Evolutionary conservation across 2,888 invertebrate species (phyloP), one percentile per base, ranked within the genome.

Genomic region (Eustalomyia histrio): DNA sequence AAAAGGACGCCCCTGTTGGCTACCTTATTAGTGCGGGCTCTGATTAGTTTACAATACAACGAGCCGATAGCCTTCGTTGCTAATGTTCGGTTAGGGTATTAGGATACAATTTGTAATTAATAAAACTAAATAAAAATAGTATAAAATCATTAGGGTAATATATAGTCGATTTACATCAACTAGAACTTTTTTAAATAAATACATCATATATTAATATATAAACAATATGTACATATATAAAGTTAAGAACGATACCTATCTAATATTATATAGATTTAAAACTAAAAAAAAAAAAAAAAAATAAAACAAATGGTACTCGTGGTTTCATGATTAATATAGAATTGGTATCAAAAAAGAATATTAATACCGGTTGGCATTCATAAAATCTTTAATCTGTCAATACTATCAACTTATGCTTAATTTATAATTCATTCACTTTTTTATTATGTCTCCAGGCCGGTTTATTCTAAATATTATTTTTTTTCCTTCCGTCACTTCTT

Each of bases 401-500:
- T 58, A 58, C 39, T 10, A 58, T 39, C 29, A 53, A 47, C 6
- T 73, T 68, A 69, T 80, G 63, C n/a, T 53, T 18, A 63, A 52
- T 64, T 43, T 72, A 39, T 78, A 21, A 50, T 29, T 72, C 52
- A 43, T 43, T 60, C 33, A 65, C 52, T 61, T 76, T 64, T 71
- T 16, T 47, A 39, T 43, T 53, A n/a, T 57, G 24, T 17, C 24
- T 57, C 33, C 14, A 39, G 39, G 52, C 33, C 6, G 14, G 33
- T 64, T 76, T 76, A 12, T 60, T 52, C 29, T 43, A 12, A 16
- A 29, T 55, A 29, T n/a, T n/a, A n/a, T 71, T 47, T 33, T 67
- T 14, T 33, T 29, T 63, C 16, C 68, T 73, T 68, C 29, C 35
- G 18, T 73, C 61, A 72, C 17, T 50, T 63, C 35, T 68, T 53